A percentile compares a stretch with the other conserved stretches of the same genome.
These are phyloP conservation scores for Grus americana DNA, from an alignment of 2,113 vertebrate species.

Conservation along the genomic window DNA sequence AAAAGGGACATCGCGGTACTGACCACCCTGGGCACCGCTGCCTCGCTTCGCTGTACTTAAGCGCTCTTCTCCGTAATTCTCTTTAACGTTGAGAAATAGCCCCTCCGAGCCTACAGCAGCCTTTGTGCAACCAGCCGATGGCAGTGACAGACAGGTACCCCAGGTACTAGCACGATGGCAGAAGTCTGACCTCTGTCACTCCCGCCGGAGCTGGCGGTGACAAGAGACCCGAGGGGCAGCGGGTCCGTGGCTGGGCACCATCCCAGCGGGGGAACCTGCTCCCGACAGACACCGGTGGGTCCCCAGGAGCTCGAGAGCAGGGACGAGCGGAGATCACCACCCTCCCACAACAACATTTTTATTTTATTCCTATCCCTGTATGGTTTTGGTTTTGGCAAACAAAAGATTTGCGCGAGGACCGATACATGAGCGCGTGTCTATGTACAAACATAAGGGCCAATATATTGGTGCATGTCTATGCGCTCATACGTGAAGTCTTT, in stretches of 20 bases:
- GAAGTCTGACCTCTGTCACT: neutral
- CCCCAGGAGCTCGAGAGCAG: neutral
- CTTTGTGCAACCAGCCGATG: neutral
- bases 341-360: neutral
- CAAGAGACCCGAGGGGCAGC: rapidly evolving
- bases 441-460: rapidly evolving
- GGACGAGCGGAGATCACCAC: neutral
- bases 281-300: neutral
- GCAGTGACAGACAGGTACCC: neutral
- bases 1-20: neutral
- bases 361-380: rapidly evolving
- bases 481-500: rapidly evolving
- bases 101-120: neutral
- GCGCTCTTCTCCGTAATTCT: neutral
- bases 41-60: neutral
- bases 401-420: neutral
- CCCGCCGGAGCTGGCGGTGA: neutral
- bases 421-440: rapidly evolving
- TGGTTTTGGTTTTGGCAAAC: neutral
- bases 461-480: no score
- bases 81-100: neutral
- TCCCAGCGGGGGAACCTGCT: neutral
- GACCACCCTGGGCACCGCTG: neutral
- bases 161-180: neutral
- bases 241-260: neutral